Evolutionary conservation across 2,888 invertebrate species (phyloP).

Genomic region (Gryllus longicercus): DNA sequence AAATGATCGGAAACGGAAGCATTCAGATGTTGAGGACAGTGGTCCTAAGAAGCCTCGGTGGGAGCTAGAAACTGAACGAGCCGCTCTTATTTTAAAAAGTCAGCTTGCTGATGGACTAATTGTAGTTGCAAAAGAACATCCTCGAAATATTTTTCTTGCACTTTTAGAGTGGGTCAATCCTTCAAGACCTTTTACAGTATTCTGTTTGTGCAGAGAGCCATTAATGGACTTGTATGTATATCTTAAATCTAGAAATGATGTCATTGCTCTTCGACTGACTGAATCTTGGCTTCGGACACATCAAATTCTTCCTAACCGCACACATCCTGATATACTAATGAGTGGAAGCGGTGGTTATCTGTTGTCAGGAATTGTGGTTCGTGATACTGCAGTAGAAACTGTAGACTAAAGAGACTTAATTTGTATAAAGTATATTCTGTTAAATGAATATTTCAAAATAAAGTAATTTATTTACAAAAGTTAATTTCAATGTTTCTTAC

Average conservation of each 20-base stretch:
- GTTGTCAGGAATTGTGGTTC: constrained; percentile 62
- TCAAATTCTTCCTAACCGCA: constrained; percentile 85
- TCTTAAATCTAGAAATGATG: constrained; percentile 67
- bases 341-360: constrained; percentile 85
- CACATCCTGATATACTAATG: constrained; percentile 93
- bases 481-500: too few relatives aligned
- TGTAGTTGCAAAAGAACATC: constrained; percentile 82
- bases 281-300: constrained; percentile 87
- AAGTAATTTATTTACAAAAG: too few relatives aligned
- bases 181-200: constrained; percentile 83
- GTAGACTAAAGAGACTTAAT: neutral
- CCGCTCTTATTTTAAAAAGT: constrained; percentile 57
- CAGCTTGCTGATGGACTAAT: constrained; percentile 69
- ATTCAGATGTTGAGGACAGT: constrained; percentile 29
- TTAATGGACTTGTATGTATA: constrained; percentile 77
- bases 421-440: too few relatives aligned
- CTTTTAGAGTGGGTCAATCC: constrained; percentile 73
- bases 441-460: too few relatives aligned
- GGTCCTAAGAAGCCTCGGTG: constrained; percentile 58
- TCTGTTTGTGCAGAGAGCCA: constrained; percentile 75
- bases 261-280: constrained; percentile 72
- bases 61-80: constrained; percentile 66
- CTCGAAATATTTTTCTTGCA: constrained; percentile 70
- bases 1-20: constrained; percentile 30
- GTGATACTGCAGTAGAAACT: constrained; percentile 18